These are phyloP conservation scores for Eretmochelys imbricata DNA, from an alignment of 2,113 vertebrate species.

Conservation along the genomic window DNA sequence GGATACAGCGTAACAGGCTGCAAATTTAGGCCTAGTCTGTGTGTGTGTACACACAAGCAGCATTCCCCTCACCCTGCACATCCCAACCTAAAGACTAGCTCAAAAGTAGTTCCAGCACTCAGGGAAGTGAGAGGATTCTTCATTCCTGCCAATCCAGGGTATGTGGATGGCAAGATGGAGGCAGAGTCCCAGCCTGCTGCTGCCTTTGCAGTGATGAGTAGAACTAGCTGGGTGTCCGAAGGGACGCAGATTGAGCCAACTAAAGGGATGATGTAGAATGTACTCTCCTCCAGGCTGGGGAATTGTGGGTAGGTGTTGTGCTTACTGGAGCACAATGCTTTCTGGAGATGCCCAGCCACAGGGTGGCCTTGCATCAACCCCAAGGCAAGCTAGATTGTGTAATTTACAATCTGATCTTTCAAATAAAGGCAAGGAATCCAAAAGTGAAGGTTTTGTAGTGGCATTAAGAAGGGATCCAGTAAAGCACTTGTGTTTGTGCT, in stretches of 20 bases:
- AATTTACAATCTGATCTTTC: not conserved
- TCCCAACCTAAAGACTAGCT: not conserved
- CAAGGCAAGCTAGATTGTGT: not conserved
- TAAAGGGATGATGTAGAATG: not conserved
- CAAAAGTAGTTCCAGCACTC: not conserved
- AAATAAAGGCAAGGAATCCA: not conserved
- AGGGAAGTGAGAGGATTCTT: not conserved
- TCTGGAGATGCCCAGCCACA: not conserved
- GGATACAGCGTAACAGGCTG: not conserved
- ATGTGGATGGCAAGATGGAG: not conserved
- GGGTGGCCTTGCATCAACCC: not conserved
- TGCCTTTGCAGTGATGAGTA: rapidly evolving
- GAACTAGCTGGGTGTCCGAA: not conserved
- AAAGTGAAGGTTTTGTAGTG: not conserved
- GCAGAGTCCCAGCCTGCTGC: not conserved
- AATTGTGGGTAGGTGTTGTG: not conserved
- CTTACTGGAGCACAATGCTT: not conserved
- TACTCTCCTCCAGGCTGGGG: not conserved
- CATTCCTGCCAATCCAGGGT: not conserved
- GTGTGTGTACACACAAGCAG: no score
- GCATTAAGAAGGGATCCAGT: not conserved
- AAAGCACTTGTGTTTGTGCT: not conserved
- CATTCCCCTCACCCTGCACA: not conserved
- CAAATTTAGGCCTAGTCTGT: not conserved
- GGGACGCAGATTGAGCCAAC: not conserved